A percentile compares a stretch with the other conserved stretches of the same genome.
Conservation (phyloP, 2,113 vertebrate species). For the Microtus ochrogaster region DNA sequence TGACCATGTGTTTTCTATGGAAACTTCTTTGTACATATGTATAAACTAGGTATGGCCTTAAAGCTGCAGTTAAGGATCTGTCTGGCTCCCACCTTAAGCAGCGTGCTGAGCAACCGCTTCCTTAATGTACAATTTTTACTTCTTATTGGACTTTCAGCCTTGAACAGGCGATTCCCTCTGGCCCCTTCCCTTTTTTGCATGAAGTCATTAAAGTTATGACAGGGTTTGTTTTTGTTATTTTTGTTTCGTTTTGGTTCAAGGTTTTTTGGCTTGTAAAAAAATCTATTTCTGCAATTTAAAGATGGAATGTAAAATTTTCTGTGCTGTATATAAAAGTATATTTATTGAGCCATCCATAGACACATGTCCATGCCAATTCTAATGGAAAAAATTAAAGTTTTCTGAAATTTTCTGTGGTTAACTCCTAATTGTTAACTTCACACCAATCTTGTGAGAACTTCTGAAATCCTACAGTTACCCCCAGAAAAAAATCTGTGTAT, state of each 20-base stretch:
- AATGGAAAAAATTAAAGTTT: conserved; percentile 94
- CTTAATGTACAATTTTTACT: conserved; percentile 89
- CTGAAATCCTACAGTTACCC: not conserved
- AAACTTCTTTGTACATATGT: conserved; percentile 77
- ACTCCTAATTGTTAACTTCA: conserved; percentile 36
- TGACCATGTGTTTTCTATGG: conserved; percentile 80
- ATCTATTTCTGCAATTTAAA: conserved; percentile 88
- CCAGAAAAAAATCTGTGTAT: not conserved
- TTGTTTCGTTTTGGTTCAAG: not conserved
- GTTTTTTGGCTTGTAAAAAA: conserved; percentile 96
- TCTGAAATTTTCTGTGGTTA: conserved; percentile 92
- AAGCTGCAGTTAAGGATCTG: conserved; percentile 88
- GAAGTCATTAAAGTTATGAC: conserved; percentile 91
- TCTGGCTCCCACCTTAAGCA: conserved; percentile 90
- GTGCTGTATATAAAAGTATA: conserved; percentile 98
- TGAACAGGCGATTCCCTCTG: conserved; percentile 72
- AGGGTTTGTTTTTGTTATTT: conserved; percentile 84
- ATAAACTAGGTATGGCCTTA: conserved; percentile 94
- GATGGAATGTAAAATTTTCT: conserved; percentile 98
- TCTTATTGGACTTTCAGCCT: conserved; percentile 88
- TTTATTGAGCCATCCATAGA: conserved; percentile 95
- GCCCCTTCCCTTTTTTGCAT: conserved; percentile 90
- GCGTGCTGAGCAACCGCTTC: conserved; percentile 91
- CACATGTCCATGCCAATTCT: conserved; percentile 93
- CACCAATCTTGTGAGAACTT: conserved; percentile 29